Percentiles rank a stretch among this genome's conserved stretches.
phyloP scores from a whole-genome alignment of 2,113 vertebrate genomes.

The Thamnophis sirtalis region DNA sequence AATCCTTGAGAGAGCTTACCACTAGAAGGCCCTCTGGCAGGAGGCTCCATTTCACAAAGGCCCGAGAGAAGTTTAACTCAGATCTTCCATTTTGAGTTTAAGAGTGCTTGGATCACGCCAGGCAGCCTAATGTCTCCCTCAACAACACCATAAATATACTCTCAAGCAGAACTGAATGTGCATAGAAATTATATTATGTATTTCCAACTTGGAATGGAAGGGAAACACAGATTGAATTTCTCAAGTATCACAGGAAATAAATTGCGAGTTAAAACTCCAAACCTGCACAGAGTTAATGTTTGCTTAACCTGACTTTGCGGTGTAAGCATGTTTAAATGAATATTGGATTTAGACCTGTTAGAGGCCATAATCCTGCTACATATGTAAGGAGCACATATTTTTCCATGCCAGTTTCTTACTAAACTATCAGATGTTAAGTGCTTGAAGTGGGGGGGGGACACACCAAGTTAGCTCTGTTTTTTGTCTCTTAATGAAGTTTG shows the following conservation, averaged over 20 bases:
- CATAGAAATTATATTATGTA: neutral
- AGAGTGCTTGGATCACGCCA: neutral
- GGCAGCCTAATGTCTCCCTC: neutral
- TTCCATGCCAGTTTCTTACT: neutral
- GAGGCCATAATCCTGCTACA: neutral
- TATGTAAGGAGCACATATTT: neutral
- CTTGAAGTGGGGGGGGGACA: too few relatives aligned
- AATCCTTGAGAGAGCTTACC: conserved; percentile 2
- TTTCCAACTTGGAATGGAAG: neutral
- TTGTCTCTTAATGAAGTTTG: neutral
- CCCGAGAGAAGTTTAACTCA: neutral
- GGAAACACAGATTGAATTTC: neutral
- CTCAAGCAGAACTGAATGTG: neutral
- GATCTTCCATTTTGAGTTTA: conserved; percentile 1
- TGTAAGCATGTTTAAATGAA: neutral
- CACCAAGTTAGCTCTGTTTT: neutral
- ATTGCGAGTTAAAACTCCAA: neutral
- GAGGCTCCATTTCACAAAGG: conserved; percentile 16
- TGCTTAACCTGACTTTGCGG: neutral
- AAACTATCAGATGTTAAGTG: neutral
- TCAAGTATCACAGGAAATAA: neutral
- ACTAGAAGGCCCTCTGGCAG: neutral
- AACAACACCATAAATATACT: neutral
- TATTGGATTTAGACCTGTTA: neutral
- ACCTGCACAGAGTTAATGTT: neutral